These are phyloP conservation scores for Dicrostonyx torquatus DNA, from an alignment of 2,797 vertebrate species.

Conservation along the genomic window DNA sequence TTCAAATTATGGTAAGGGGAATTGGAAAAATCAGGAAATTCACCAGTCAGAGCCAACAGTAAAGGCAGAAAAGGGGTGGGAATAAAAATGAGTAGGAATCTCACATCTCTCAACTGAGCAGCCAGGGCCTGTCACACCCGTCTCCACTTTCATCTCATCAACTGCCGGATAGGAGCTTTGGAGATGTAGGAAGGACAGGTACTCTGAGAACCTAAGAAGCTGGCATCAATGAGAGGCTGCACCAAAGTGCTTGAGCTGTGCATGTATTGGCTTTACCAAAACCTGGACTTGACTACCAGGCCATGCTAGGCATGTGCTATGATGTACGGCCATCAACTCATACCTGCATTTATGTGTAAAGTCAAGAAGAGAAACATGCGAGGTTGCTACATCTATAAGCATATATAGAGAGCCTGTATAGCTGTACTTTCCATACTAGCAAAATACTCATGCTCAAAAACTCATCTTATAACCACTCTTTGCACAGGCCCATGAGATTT, in stretches of 20 bases:
- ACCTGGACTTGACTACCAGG: neutral
- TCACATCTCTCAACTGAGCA: neutral
- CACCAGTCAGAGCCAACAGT: neutral
- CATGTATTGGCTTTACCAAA: neutral
- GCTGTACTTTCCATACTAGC: neutral
- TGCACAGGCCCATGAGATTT: neutral
- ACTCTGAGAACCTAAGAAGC: neutral
- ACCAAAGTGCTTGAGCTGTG: constrained; percentile 4
- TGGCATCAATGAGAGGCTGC: neutral
- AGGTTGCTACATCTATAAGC: neutral
- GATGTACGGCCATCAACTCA: neutral
- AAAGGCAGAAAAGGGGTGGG: neutral
- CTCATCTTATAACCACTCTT: neutral
- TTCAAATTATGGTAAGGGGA: neutral
- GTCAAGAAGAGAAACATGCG: neutral
- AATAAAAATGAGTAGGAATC: too few relatives aligned
- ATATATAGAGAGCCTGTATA: neutral
- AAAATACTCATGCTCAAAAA: too few relatives aligned
- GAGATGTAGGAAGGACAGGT: neutral
- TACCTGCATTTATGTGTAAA: constrained; percentile 6
- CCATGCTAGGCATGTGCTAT: neutral
- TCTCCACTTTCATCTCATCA: neutral
- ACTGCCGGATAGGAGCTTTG: neutral
- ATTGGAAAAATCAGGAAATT: neutral
- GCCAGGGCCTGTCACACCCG: too few relatives aligned